Conservation (phyloP, 2,888 invertebrate species). For the Seladonia tumulorum region DNA sequence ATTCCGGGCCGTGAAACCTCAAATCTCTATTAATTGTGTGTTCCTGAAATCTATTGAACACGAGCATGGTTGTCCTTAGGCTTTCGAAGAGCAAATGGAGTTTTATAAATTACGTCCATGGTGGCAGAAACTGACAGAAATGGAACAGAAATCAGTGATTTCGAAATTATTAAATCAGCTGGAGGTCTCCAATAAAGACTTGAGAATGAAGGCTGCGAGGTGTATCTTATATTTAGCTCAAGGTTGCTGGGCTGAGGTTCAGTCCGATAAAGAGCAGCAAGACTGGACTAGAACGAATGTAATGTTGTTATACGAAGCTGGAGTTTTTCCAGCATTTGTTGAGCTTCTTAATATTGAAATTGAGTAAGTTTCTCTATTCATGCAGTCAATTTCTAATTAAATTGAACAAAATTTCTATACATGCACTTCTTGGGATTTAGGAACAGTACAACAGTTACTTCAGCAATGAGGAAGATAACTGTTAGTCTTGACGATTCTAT, state of each 20-base stretch:
- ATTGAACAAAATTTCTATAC: background rate
- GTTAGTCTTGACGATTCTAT: conserved; percentile 95
- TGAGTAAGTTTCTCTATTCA: conserved; percentile 86
- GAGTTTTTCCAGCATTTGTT: conserved; percentile 95
- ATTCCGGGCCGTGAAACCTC: background rate
- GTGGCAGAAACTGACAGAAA: conserved; percentile 91
- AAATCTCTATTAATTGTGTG: background rate
- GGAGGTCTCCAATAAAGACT: conserved; percentile 93
- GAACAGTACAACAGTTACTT: conserved; percentile 89
- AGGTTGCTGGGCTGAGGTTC: conserved; percentile 97
- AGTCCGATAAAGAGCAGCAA: conserved; percentile 95
- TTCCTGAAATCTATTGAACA: background rate
- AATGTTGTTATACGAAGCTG: conserved; percentile 94
- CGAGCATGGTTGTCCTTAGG: conserved; percentile 78
- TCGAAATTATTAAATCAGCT: conserved; percentile 95
- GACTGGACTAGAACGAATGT: conserved; percentile 94
- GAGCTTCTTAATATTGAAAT: conserved; percentile 98
- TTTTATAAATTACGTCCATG: conserved; percentile 92
- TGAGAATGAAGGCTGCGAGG: conserved; percentile 95
- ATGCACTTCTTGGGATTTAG: conserved; percentile 78
- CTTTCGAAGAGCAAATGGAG: conserved; percentile 97
- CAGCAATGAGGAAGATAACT: conserved; percentile 90
- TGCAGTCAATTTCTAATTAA: background rate
- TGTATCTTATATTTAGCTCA: conserved; percentile 98
- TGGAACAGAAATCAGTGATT: conserved; percentile 90